Conservation (phyloP, 2,888 invertebrate species). For the Physocephala rufipes region DNA sequence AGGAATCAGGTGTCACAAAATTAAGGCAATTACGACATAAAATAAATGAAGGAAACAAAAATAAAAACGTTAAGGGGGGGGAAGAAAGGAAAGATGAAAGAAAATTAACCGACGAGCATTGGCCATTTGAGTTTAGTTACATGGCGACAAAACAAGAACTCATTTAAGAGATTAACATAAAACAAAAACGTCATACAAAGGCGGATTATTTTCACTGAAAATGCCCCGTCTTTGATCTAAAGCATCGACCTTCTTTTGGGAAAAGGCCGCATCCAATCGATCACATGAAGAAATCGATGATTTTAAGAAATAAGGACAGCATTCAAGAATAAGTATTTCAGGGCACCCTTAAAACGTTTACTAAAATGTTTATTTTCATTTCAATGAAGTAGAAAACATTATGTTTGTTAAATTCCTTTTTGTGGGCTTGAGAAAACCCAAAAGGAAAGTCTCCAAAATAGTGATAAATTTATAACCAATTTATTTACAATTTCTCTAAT, state of each 20-base stretch:
- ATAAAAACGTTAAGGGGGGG: slow-evolving; percentile 8
- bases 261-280: slow-evolving; percentile 11
- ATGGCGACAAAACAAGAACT: slow-evolving; percentile 5
- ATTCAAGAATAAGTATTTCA: too few relatives aligned
- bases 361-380: too few relatives aligned
- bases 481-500: too few relatives aligned
- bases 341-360: too few relatives aligned
- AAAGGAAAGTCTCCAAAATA: too few relatives aligned
- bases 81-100: slow-evolving; percentile 4
- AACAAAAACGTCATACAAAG: not conserved
- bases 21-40: not conserved
- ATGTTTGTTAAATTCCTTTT: too few relatives aligned
- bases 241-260: slow-evolving; percentile 4
- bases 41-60: slow-evolving; percentile 3
- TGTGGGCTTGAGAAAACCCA: too few relatives aligned
- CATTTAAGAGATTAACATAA: slow-evolving; percentile 9
- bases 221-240: too few relatives aligned
- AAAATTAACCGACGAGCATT: slow-evolving; percentile 8
- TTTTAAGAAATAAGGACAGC: too few relatives aligned
- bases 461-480: too few relatives aligned
- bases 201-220: not conserved
- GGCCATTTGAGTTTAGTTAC: not conserved
- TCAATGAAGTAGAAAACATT: too few relatives aligned
- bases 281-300: slow-evolving; percentile 8
- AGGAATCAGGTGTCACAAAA: slow-evolving; percentile 31